Base-by-base conservation (phyloP, 2,797 vertebrate genomes). In the Neosilurus hyrtlii region DNA sequence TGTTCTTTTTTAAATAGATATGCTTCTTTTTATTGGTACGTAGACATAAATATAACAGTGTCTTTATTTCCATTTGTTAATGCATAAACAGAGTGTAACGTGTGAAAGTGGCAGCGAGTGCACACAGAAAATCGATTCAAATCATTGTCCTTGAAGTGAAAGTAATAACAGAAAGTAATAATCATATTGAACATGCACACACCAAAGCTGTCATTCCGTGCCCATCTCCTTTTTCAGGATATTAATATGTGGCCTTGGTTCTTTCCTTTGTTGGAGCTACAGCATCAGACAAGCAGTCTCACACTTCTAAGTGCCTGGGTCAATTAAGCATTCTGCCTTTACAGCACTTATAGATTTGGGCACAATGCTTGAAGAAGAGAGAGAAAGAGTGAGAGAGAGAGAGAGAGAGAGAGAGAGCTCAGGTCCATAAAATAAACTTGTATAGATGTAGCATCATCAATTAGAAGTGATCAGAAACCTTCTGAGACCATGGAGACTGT, bases 291-390 rank as follows among this genome's bases (percentile, higher is more conserved):
- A 83, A 83, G 83, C 51, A 76, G 80, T 65, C 82, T 87, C 67
- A 80, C 77, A 77, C 83, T 84, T 82, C 83, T 59, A 79, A 80
- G 84, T 83, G 86, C n/a, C 72, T 57, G 75, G 79, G 82, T 86
- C 86, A 87, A 84, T 88, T 87, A 87, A 87, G 78, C 86, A 87
- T 87, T 86, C 84, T 84, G 83, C 82, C 73, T 84, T 86, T 85
- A 84, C 74, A 78, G 77, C 22, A 24, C 77, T 4, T 66, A 81
- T 86, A 79, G 86, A 84, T 86, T 66, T 49, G 35, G 66, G 82
- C 68, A 74, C 66, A 72, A 37, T 67, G 72, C 35, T 81, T 67
- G 66, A 81, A 75, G 72, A 26, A 79, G 63, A 74, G 78, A 71
- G 43, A 68, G 20, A 24, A 57, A 8, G 4, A 8, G 43, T 0